Evolutionary conservation across 2,797 vertebrate genomes (phyloP).

Genomic region (Eurystomus glaucurus): DNA sequence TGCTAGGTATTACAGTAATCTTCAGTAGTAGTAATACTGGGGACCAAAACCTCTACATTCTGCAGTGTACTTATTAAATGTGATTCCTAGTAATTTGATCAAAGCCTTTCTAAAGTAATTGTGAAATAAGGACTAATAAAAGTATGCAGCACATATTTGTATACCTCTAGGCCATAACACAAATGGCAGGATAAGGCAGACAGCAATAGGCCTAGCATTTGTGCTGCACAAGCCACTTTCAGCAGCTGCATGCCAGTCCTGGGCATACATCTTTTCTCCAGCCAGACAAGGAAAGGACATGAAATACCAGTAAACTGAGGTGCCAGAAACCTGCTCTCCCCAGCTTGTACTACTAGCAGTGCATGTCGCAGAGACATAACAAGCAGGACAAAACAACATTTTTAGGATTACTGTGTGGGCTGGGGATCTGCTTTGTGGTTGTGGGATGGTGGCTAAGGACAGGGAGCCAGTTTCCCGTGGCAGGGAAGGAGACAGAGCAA

Average conservation of each 20-base stretch:
- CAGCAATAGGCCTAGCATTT: rapidly evolving
- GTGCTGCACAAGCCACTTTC: neutral
- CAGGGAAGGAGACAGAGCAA: neutral
- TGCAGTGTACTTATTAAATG: rapidly evolving
- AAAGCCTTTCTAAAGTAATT: neutral
- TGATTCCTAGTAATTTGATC: neutral
- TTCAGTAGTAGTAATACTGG: neutral
- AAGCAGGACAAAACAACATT: neutral
- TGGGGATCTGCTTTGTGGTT: neutral
- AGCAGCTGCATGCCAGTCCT: neutral
- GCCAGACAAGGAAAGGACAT: neutral
- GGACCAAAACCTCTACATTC: neutral
- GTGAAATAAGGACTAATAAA: neutral
- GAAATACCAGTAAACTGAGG: neutral
- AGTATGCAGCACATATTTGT: neutral
- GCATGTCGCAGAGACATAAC: neutral
- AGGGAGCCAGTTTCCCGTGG: neutral
- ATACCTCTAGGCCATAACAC: neutral
- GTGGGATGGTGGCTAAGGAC: neutral
- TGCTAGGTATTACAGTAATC: neutral
- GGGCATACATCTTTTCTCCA: neutral
- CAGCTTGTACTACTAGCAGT: rapidly evolving
- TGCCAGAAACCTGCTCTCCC: neutral
- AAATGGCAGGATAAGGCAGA: neutral
- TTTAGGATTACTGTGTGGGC: neutral